phyloP scores from a whole-genome alignment of 2,113 vertebrate genomes.

The Gasterosteus aculeatus region DNA sequence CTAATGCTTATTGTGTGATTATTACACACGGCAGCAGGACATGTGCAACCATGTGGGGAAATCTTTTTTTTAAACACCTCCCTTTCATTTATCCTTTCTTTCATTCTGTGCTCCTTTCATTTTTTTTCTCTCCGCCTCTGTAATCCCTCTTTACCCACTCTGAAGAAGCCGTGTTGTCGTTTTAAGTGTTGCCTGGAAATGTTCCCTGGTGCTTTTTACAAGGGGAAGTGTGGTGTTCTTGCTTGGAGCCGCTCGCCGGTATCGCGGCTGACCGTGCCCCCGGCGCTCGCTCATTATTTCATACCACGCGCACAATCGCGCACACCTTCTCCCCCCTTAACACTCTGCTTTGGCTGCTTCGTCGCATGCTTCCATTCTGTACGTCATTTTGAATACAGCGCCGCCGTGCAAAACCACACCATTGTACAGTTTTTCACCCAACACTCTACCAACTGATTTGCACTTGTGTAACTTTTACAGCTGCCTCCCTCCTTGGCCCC shows the following conservation, averaged over 20 bases:
- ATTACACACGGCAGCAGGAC: constrained; percentile 1
- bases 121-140: neutral
- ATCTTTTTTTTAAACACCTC: neutral
- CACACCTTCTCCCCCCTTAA: constrained; percentile 41
- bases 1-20: constrained; percentile 9
- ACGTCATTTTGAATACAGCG: constrained; percentile 57
- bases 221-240: constrained; percentile 79
- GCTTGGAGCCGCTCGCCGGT: constrained; percentile 60
- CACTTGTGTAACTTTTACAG: constrained; percentile 68
- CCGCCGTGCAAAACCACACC: constrained; percentile 59
- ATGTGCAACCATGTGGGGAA: neutral
- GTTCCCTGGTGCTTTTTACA: constrained; percentile 81
- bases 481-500: constrained; percentile 39
- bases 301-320: constrained; percentile 32
- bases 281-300: constrained; percentile 55
- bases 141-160: constrained; percentile 7
- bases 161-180: constrained; percentile 73
- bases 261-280: constrained; percentile 69
- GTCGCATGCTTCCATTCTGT: constrained; percentile 62
- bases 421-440: constrained; percentile 45
- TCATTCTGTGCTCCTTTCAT: neutral
- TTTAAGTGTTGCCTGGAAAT: constrained; percentile 82
- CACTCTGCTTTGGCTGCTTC: constrained; percentile 28
- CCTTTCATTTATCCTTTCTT: neutral
- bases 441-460: constrained; percentile 53